A percentile compares a stretch with the other conserved stretches of the same genome.
phyloP scores from a whole-genome alignment of 1,140 invertebrate species.

The Cyclina sinensis region DNA sequence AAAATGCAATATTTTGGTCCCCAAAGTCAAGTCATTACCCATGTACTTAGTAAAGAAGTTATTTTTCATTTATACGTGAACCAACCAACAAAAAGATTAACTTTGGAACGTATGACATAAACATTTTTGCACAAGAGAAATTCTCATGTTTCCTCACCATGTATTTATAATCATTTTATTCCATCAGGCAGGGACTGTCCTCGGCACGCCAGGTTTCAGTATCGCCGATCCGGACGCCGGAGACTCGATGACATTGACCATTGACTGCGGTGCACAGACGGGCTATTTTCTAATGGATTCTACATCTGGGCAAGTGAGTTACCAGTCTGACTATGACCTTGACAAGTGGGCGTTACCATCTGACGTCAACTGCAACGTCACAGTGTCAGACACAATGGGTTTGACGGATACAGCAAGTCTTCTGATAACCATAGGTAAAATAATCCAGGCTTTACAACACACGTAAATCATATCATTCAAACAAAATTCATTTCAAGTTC shows the following conservation, averaged over 20 bases:
- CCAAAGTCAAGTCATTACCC: too few relatives aligned
- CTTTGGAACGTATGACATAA: too few relatives aligned
- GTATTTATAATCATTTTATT: too few relatives aligned
- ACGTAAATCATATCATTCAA: too few relatives aligned
- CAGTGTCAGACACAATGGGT: not conserved
- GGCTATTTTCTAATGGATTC: slow-evolving; percentile 36
- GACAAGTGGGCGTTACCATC: not conserved
- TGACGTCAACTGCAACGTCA: slow-evolving; percentile 30
- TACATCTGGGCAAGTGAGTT: slow-evolving; percentile 36
- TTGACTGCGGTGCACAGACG: slow-evolving; percentile 33
- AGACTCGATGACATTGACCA: not conserved
- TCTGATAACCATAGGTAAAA: slow-evolving; percentile 22
- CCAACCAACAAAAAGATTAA: too few relatives aligned
- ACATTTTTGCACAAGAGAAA: too few relatives aligned
- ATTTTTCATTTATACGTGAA: too few relatives aligned
- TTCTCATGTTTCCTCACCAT: too few relatives aligned
- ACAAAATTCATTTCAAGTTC: too few relatives aligned
- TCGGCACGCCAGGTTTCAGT: slow-evolving; percentile 43
- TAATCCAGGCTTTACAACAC: not conserved
- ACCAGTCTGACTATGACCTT: slow-evolving; percentile 45
- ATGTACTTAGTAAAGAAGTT: too few relatives aligned
- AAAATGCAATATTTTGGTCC: too few relatives aligned
- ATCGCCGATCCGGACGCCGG: slow-evolving; percentile 30
- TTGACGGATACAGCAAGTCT: slow-evolving; percentile 24
- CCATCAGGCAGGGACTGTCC: slow-evolving; percentile 4